Conservation (phyloP, 1,140 invertebrate genomes). For the Drosophila trapezifrons region DNA sequence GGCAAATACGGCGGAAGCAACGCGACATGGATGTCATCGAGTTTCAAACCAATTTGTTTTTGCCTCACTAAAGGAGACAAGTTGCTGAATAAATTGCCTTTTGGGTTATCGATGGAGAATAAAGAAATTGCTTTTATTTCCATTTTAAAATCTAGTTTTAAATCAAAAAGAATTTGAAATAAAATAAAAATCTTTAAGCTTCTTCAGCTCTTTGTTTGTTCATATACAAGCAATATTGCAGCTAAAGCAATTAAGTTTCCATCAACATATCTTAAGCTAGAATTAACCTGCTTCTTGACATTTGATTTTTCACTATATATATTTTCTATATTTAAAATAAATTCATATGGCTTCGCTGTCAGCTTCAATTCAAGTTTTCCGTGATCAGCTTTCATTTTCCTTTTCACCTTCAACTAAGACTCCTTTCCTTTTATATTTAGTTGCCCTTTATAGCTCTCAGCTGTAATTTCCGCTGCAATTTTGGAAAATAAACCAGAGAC, state of each 20-base stretch:
- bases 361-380: not conserved
- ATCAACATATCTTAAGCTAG: too few relatives aligned
- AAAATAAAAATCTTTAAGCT: not conserved
- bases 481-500: not conserved
- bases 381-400: not conserved
- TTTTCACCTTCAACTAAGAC: not conserved
- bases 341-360: not conserved
- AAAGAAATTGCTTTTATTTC: too few relatives aligned
- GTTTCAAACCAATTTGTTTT: constrained; percentile 69
- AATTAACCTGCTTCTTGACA: too few relatives aligned
- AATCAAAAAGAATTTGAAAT: not conserved
- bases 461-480: constrained; percentile 24
- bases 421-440: not conserved
- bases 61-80: constrained; percentile 18
- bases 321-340: not conserved
- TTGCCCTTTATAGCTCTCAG: not conserved
- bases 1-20: constrained; percentile 51
- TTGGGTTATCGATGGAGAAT: too few relatives aligned
- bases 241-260: too few relatives aligned
- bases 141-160: not conserved
- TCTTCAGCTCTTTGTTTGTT: not conserved
- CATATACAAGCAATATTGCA: too few relatives aligned
- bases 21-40: constrained; percentile 57
- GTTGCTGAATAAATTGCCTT: not conserved
- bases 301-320: not conserved